A percentile compares a stretch with the other conserved stretches of the same genome.
Conservation (phyloP, 1,140 invertebrate species). For the Sarcophaga bullata region DNA sequence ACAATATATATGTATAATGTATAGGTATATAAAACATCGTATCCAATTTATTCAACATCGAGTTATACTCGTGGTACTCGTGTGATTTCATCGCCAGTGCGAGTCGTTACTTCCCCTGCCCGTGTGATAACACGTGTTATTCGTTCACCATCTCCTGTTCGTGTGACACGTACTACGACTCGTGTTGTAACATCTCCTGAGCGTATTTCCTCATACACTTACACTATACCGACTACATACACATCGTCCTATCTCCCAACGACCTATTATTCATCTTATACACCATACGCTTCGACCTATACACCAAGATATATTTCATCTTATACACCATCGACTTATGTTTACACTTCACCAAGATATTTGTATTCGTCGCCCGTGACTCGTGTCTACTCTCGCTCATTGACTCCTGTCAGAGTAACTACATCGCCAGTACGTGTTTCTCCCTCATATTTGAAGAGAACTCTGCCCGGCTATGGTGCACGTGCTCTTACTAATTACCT, state of each 20-base stretch:
- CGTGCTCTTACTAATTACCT: slow-evolving; percentile 78
- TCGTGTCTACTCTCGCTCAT: slow-evolving; percentile 55
- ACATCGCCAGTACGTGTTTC: slow-evolving; percentile 69
- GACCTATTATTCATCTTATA: slow-evolving; percentile 54
- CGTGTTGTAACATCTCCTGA: slow-evolving; percentile 69
- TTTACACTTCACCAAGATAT: slow-evolving; percentile 61
- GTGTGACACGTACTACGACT: slow-evolving; percentile 70
- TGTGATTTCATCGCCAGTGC: slow-evolving; percentile 61
- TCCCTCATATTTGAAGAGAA: slow-evolving; percentile 75
- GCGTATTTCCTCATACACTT: slow-evolving; percentile 55
- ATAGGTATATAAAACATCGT: slow-evolving; percentile 64
- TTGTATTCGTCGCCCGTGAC: slow-evolving; percentile 56
- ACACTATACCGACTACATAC: slow-evolving; percentile 44
- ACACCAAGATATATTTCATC: slow-evolving; percentile 24
- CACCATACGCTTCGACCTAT: slow-evolving; percentile 71
- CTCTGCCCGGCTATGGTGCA: slow-evolving; percentile 74
- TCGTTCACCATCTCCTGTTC: slow-evolving; percentile 67
- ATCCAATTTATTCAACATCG: slow-evolving; percentile 63
- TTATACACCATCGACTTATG: slow-evolving; percentile 58
- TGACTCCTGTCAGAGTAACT: slow-evolving; percentile 71
- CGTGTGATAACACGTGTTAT: slow-evolving; percentile 57
- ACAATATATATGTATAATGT: slow-evolving; percentile 41
- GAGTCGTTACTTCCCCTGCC: slow-evolving; percentile 64
- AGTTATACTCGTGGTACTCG: slow-evolving; percentile 57
- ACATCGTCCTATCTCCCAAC: slow-evolving; percentile 47